Evolutionary conservation across 1,140 invertebrate genomes (phyloP).

Genomic region (Nixonia krombeini): DNA sequence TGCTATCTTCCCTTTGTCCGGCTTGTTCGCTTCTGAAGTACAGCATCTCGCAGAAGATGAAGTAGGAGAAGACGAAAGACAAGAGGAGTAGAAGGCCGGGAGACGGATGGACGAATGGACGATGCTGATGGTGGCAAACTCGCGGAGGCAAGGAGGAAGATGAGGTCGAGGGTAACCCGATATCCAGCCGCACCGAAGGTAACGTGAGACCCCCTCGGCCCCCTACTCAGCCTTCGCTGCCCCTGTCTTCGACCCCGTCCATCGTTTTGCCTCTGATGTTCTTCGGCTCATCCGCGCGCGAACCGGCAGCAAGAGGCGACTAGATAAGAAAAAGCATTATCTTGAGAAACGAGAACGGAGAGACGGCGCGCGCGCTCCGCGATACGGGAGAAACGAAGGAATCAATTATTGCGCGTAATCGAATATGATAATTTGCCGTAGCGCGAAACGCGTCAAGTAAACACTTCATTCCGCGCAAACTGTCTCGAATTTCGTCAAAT

Average conservation of each 20-base stretch:
- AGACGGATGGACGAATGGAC: slow-evolving; percentile 50
- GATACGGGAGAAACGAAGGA: too few species aligned
- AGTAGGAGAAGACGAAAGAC: slow-evolving; percentile 26
- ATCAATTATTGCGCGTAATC: slow-evolving; percentile 1
- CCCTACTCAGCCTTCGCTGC: slow-evolving; percentile 49
- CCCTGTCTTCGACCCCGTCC: slow-evolving; percentile 46
- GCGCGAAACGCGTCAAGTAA: too few species aligned
- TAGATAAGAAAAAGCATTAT: slow-evolving; percentile 28
- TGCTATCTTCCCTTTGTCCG: slow-evolving; percentile 36
- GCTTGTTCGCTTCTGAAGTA: slow-evolving; percentile 27
- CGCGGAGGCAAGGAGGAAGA: slow-evolving; percentile 63
- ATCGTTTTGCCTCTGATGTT: slow-evolving; percentile 48
- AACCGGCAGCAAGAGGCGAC: slow-evolving; percentile 31
- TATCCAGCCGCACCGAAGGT: slow-evolving; percentile 62
- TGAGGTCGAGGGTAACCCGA: slow-evolving; percentile 62
- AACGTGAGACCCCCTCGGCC: slow-evolving; percentile 61
- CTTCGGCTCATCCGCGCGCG: slow-evolving; percentile 33
- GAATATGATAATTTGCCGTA: too few species aligned
- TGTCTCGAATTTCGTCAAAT: too few species aligned
- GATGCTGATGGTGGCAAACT: slow-evolving; percentile 65
- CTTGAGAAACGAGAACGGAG: too few species aligned
- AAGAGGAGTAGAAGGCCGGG: slow-evolving; percentile 41
- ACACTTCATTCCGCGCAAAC: too few species aligned
- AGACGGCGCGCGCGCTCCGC: too few species aligned
- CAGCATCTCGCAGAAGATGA: slow-evolving; percentile 29